Evolutionary conservation across 2,113 vertebrate species (phyloP).

Genomic region (Seriola rivoliana): DNA sequence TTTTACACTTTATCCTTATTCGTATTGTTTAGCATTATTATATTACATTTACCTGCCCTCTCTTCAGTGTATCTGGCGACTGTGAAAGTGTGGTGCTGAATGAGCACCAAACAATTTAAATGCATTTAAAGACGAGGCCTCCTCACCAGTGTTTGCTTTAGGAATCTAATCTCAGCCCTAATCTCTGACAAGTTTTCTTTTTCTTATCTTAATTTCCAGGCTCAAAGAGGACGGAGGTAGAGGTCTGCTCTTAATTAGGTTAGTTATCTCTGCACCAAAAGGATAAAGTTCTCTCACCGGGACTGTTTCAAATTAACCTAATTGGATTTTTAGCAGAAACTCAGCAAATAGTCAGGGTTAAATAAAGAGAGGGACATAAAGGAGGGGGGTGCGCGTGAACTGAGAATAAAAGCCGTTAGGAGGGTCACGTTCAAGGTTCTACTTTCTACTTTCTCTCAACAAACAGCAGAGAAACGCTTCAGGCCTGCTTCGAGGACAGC

Average conservation of each 20-base stretch:
- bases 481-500: slow-evolving; percentile 66
- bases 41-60: slow-evolving; percentile 39
- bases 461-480: slow-evolving; percentile 73
- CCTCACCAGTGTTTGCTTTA: slow-evolving; percentile 74
- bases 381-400: slow-evolving; percentile 58
- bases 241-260: slow-evolving; percentile 84
- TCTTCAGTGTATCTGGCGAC: slow-evolving; percentile 68
- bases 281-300: slow-evolving; percentile 81
- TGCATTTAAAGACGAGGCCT: slow-evolving; percentile 66
- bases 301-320: slow-evolving; percentile 84
- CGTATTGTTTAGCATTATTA: background rate
- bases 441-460: slow-evolving; percentile 69
- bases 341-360: slow-evolving; percentile 80
- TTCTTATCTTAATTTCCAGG: slow-evolving; percentile 78
- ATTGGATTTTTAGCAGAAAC: slow-evolving; percentile 85
- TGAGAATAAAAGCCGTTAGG: slow-evolving; percentile 69
- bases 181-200: slow-evolving; percentile 80
- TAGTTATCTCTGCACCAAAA: slow-evolving; percentile 83
- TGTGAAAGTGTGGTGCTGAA: slow-evolving; percentile 64
- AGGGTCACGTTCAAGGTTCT: slow-evolving; percentile 79
- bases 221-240: slow-evolving; percentile 77
- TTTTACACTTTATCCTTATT: background rate
- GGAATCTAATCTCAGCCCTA: slow-evolving; percentile 81
- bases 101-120: slow-evolving; percentile 64
- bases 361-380: slow-evolving; percentile 75